A percentile compares a stretch with the other conserved stretches of the same genome.
Evolutionary conservation across 1,140 invertebrate species (phyloP).

Genomic region (Cepaea nemoralis): DNA sequence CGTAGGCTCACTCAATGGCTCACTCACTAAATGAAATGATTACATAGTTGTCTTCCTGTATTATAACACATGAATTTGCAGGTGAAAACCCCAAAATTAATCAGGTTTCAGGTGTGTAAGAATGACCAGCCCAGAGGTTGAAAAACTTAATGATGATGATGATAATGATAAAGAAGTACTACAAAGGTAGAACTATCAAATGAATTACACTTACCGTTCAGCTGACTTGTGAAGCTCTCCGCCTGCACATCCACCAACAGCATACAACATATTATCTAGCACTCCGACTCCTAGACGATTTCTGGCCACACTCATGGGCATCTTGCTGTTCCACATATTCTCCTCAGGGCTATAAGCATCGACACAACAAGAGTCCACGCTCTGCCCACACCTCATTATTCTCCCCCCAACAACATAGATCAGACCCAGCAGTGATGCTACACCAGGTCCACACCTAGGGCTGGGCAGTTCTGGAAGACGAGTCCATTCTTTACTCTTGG

Average conservation of each 20-base stretch:
- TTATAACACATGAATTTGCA: too few species aligned
- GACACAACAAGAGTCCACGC: slow-evolving; percentile 81
- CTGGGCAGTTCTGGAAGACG: slow-evolving; percentile 83
- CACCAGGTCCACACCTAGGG: slow-evolving; percentile 84
- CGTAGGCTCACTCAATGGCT: too few species aligned
- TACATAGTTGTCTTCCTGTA: too few species aligned
- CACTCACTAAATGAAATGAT: too few species aligned
- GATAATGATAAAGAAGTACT: too few species aligned
- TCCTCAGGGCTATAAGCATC: slow-evolving; percentile 84
- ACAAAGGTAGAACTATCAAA: not conserved
- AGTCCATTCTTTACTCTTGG: slow-evolving; percentile 87
- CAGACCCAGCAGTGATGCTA: slow-evolving; percentile 76
- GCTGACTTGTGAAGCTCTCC: slow-evolving; percentile 86
- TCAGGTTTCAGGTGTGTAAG: too few species aligned
- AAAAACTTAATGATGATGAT: too few species aligned
- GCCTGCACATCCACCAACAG: slow-evolving; percentile 89
- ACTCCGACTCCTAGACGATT: slow-evolving; percentile 91
- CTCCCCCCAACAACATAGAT: slow-evolving; percentile 92
- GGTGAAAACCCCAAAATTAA: too few species aligned
- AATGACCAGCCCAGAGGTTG: too few species aligned
- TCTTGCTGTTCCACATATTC: slow-evolving; percentile 73
- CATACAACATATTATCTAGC: slow-evolving; percentile 90
- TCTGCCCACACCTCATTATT: slow-evolving; percentile 84
- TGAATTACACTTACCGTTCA: slow-evolving; percentile 78
- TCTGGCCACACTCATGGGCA: slow-evolving; percentile 83